phyloP scores from a whole-genome alignment of 2,113 vertebrate genomes.

The Aythya baeri region DNA sequence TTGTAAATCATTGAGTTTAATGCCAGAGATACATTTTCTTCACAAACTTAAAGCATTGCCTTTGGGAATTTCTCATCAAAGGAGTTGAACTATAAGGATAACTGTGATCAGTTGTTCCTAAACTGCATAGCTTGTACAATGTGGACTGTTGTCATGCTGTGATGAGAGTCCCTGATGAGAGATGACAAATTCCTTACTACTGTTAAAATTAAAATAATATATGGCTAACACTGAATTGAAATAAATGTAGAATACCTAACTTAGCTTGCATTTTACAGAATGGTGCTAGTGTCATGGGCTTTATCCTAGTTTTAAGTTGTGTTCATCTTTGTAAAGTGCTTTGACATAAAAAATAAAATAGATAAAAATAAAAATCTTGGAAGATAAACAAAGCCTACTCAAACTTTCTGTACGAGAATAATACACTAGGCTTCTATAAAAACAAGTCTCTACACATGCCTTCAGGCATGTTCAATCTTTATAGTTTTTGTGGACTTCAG shows the following conservation, averaged over 20 bases:
- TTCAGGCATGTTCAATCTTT: not conserved
- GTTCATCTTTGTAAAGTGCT: not conserved
- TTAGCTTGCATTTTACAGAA: not conserved
- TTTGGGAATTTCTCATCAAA: constrained; percentile 26
- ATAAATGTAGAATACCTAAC: not conserved
- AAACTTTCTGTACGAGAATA: not conserved
- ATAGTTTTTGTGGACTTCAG: not conserved
- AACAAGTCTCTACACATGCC: not conserved
- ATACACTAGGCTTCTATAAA: not conserved
- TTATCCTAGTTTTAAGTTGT: not conserved
- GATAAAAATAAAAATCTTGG: not conserved
- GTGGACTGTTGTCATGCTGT: not conserved
- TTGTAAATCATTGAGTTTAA: constrained; percentile 12
- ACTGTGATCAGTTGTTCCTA: constrained; percentile 26
- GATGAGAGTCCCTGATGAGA: not conserved
- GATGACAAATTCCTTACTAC: not conserved
- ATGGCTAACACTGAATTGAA: not conserved
- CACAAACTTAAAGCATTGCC: constrained; percentile 5
- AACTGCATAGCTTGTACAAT: not conserved
- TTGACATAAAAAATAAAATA: not conserved
- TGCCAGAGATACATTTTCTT: constrained; percentile 16
- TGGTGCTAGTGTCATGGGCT: not conserved
- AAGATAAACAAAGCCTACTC: not conserved
- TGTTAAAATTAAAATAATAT: not conserved
- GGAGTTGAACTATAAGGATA: not conserved